Evolutionary conservation across 2,888 invertebrate species (phyloP), one percentile per base, ranked within the genome.

Genomic region (Entomobrya proxima): DNA sequence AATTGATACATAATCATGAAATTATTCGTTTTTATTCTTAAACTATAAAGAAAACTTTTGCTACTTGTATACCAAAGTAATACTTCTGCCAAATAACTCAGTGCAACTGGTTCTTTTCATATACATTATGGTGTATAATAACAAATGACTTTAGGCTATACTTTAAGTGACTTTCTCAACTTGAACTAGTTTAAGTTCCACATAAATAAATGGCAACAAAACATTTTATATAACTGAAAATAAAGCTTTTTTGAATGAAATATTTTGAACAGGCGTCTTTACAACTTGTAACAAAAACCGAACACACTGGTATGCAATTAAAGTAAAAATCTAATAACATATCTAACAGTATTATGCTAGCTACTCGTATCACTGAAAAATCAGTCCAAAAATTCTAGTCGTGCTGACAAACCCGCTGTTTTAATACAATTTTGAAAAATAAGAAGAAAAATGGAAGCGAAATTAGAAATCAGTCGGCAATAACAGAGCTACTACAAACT

Each of bases 351-450:
- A 69, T 35, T 69, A 47, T 47, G 27, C n/a, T 44, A 40, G 5
- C 58, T 74, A 44, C 24, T 78, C 84, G 84, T 84, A 84, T 84
- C 84, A 84, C 84, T 84, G 84, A 55, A 84, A 84, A 40, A 72
- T 84, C 84, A 84, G 84, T 84, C 84, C 83, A 21, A 83, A 40
- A 52, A 67, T 50, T 40, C 76, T 75, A 40, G 44, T 69, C 40
- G 47, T 75, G 52, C 21, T 55, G 55, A 75, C 74, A 52, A 35
- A 55, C 52, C 15, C 30, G 27, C n/a, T 47, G 11, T 24, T 69
- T 69, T 24, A 11, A 7, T 69, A 44, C n/a, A 69, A 44, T 32
- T 47, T 72, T 18, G 55, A 75, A 52, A 35, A 18, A 18, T 47
- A 30, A 76, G 18, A 18, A 75, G n/a, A 47, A 72, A 21, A 40